These are phyloP conservation scores for Sinocyclocheilus grahami DNA, from an alignment of 2,113 vertebrate species.

Conservation along the genomic window DNA sequence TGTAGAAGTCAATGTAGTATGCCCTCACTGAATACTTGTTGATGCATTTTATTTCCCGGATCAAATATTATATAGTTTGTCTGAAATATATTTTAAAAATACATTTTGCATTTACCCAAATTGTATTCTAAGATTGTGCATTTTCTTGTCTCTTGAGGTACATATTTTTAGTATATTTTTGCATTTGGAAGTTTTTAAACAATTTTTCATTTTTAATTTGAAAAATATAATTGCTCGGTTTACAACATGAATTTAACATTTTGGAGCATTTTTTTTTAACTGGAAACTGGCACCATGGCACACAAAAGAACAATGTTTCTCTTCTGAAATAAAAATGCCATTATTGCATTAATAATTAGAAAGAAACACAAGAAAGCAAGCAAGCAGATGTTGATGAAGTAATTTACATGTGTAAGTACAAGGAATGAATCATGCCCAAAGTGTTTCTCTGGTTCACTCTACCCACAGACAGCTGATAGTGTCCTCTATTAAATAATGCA, in stretches of 20 bases:
- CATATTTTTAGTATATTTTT: background rate
- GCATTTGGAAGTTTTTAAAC: no score
- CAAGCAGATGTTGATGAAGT: background rate
- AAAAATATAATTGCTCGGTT: background rate
- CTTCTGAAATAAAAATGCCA: background rate
- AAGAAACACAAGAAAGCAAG: background rate
- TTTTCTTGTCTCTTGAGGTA: background rate
- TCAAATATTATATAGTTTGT: background rate
- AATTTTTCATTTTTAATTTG: background rate
- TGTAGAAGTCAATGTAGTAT: background rate
- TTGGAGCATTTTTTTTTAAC: no score
- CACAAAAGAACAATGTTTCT: background rate
- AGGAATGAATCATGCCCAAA: no score
- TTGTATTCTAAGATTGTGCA: background rate
- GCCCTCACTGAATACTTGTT: background rate
- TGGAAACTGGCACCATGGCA: background rate
- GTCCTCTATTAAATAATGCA: slow-evolving; percentile 6
- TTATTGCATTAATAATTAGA: background rate
- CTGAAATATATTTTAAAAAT: background rate
- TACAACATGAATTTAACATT: background rate
- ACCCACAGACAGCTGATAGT: background rate
- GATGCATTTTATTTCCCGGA: no score
- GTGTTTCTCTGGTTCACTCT: background rate
- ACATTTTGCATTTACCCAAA: background rate
- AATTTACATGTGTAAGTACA: background rate